Conservation (phyloP, 2,113 vertebrate species). For the Sminthopsis crassicaudata region DNA sequence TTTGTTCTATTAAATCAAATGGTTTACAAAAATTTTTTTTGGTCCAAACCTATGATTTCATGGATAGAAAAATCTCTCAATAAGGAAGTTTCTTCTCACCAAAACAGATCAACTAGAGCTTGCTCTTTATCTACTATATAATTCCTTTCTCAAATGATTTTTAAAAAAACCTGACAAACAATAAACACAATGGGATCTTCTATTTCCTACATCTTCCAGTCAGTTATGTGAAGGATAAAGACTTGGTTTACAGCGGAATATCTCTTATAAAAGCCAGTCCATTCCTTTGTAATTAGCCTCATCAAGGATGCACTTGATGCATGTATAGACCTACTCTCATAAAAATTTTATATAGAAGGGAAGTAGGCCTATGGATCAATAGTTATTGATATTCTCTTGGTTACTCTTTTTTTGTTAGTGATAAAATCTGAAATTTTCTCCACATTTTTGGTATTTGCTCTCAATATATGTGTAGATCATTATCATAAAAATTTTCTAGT, state of each 20-base stretch:
- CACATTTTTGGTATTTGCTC: background rate
- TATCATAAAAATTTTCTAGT: background rate
- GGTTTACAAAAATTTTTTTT: background rate
- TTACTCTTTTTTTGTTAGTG: background rate
- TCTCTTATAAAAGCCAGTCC: background rate
- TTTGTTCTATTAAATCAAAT: background rate
- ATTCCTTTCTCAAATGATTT: background rate
- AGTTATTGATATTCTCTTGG: background rate
- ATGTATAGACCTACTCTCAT: background rate
- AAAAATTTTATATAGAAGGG: background rate
- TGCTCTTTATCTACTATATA: background rate
- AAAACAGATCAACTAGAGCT: background rate
- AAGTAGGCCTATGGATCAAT: constrained; percentile 1
- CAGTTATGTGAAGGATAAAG: background rate
- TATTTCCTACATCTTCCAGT: background rate
- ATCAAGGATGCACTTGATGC: background rate
- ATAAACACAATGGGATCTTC: background rate
- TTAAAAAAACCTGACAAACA: background rate
- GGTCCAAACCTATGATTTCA: background rate
- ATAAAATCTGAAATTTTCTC: background rate
- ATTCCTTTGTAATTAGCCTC: background rate
- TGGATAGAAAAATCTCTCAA: background rate
- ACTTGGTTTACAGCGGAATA: background rate
- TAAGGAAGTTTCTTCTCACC: background rate
- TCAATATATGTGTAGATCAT: background rate